Evolutionary conservation across 2,797 vertebrate genomes (phyloP), one percentile per base, ranked within the genome.

Genomic region (Staurois parvus): DNA sequence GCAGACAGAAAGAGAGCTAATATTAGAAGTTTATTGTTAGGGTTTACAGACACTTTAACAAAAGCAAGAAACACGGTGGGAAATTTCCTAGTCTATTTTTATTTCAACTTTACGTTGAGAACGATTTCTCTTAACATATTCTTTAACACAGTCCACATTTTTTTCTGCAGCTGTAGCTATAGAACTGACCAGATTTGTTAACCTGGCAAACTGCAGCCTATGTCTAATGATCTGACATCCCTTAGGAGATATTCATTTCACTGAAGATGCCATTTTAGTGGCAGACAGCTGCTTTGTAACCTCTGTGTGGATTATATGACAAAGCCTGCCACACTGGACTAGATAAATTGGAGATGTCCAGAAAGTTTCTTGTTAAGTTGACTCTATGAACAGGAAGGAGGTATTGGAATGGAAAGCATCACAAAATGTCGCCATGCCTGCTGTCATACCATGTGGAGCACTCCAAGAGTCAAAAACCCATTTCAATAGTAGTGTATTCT

Each of bases 181-280:
- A 37, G 10, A 8, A 70, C 32, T 70, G 17, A 70, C 17, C 37
- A 45, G 13, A 42, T 42, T 21, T 73, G 37, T 75, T 48, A 75
- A 75, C 73, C 30, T 75, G 73, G 30, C 42, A 52, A 3, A 29
- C 73, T 30, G 28, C 45, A 17, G 42, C 42, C 45, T 75, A 29
- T 75, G 21, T 56, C 2, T 74, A 29, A 28, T 75, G 73, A 75
- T 75, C 73, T 52, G 42, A 75, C 45, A 30, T 75, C 73, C 73
- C 45, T 29, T 10, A 75, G 28, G 73, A 75, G 26, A 75, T 75
- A 75, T 75, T 56, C 26, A 52, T 56, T 75, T 75, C 73, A 75
- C 26, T 0, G 28, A 52, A 75, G 42, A 56, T 56, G 21, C 28
- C 42, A 75, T 75, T 52, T 75, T 30, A 56, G 42, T 40, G 72